Evolutionary conservation across 1,140 invertebrate genomes (phyloP), one percentile per base, ranked within the genome.

Genomic region (Triops longicaudatus): DNA sequence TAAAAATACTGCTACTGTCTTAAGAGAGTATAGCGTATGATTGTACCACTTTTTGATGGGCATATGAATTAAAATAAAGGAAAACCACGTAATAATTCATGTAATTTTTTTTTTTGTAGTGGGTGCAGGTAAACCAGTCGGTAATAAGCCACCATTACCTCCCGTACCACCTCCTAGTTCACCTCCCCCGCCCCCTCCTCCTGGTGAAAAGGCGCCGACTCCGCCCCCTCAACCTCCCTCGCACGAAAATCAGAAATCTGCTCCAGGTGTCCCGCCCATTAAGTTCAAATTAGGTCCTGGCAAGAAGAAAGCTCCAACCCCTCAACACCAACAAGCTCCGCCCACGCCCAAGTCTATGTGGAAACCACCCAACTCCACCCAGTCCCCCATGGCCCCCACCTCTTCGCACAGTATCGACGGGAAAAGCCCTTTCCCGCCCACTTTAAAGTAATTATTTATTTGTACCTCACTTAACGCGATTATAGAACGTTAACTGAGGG

Each of bases 161-260:
- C 26, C 76, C 37, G 50, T 73, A 4, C 78, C 75, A 31, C 78
- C 78, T 72, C 78, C 78, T 26, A 75, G 50, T 26, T 76, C 78
- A 1, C 78, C 78, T 42, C 78, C 78, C n/a, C 78, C 78, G 77
- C 78, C 78, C 10, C 78, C 74, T 73, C 78, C 74, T 31, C n/a
- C 75, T 11, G 27, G 26, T 63, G 26, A 71, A 37, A 27, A 71
- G 27, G 9, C 22, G 7, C 37, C 41, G 17, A 26, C 76, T 11
- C 75, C 78, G 14, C 78, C 78, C 75, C 31, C 78, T 74, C 63
- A 41, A 78, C 72, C 31, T 43, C 41, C 76, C 22, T n/a, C 42
- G 12, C 17, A 27, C n/a, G 22, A 11, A 1, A n/a, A 22, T 26
- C 5, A 14, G 6, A 31, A 42, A 7, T 14, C 75, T 17, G 73